Base-by-base conservation (phyloP, 2,888 invertebrate species). In the Caenorhabditis sp. region DNA sequence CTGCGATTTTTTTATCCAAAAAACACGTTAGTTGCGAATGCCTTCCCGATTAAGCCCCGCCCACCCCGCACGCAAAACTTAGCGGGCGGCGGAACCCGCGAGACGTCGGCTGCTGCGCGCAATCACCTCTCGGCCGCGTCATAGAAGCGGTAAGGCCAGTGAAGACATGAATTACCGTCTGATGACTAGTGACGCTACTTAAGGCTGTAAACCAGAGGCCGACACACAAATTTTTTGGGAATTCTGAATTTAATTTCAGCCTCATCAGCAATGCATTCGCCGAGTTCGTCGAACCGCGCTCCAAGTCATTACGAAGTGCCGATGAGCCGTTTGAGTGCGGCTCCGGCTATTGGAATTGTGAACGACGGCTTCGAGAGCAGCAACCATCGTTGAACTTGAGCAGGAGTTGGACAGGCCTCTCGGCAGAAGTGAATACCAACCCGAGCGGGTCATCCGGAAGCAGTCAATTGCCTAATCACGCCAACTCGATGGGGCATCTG, bases 91-190 rank as follows among this genome's bases (percentile, higher is more conserved):
- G 53, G 32, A 48, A 59, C 59, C 66, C 58, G 65, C 26, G 56
- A 45, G 24, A 30, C 58, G 75, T 75, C 75, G 68, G 75, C 39
- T 11, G 66, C 74, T 17, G 53, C 48, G 43, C n/a, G 17, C n/a
- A 13, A 37, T 32, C 32, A 48, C 50, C 11, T 30, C 50, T 6
- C 37, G 41, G 46, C 17, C n/a, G 32, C 5, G n/a, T 13, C 3
- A 32, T 52, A 3, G 35, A 2, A 9, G 13, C 11, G 11, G 8
- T 45, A 56, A 63, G 74, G 70, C 75, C 75, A 22, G 41, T 75
- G 75, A 75, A 70, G 75, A 75, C 35, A 46, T 8, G 68, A 75
- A 75, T 75, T 75, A 75, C 75, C 75, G 75, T 75, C 75, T 52
- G 68, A 75, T 52, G 22, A 17, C n/a, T 7, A 30, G 24, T 75